A percentile compares a stretch with the other conserved stretches of the same genome.
Evolutionary conservation across 2,113 vertebrate species (phyloP).

Genomic region (Tautogolabrus adspersus): DNA sequence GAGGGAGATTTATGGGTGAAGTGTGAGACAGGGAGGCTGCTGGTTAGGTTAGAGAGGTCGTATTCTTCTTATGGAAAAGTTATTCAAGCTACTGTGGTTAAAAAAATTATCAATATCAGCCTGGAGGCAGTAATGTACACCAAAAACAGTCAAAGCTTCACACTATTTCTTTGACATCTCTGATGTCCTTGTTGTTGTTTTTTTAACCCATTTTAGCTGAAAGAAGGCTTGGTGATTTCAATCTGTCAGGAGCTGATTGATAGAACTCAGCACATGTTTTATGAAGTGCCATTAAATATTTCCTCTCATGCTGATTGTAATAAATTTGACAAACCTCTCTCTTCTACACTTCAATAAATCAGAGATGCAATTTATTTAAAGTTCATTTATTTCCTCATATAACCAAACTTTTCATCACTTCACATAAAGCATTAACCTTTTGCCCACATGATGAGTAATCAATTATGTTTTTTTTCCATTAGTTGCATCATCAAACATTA

Average conservation of each 20-base stretch:
- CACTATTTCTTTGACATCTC: background rate
- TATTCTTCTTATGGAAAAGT: conserved; percentile 23
- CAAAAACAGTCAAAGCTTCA: background rate
- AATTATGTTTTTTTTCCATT: too few species aligned
- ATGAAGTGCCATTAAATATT: background rate
- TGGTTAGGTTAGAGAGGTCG: conserved; percentile 39
- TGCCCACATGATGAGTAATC: too few species aligned
- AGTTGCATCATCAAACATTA: too few species aligned
- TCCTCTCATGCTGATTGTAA: background rate
- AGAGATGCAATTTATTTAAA: too few species aligned
- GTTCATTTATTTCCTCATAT: too few species aligned
- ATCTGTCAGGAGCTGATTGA: background rate
- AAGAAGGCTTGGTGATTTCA: background rate
- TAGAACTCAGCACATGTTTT: background rate
- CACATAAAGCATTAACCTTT: too few species aligned
- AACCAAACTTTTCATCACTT: too few species aligned
- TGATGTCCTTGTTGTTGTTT: background rate
- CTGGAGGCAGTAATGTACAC: background rate
- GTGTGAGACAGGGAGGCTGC: conserved; percentile 25
- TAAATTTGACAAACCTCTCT: background rate
- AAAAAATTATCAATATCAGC: conserved; percentile 5
- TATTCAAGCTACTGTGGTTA: conserved; percentile 11
- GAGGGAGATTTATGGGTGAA: conserved; percentile 45
- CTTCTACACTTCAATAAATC: background rate
- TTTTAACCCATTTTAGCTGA: background rate